Evolutionary conservation across 2,797 vertebrate genomes (phyloP), one percentile per base, ranked within the genome.

Genomic region (Morus bassanus): DNA sequence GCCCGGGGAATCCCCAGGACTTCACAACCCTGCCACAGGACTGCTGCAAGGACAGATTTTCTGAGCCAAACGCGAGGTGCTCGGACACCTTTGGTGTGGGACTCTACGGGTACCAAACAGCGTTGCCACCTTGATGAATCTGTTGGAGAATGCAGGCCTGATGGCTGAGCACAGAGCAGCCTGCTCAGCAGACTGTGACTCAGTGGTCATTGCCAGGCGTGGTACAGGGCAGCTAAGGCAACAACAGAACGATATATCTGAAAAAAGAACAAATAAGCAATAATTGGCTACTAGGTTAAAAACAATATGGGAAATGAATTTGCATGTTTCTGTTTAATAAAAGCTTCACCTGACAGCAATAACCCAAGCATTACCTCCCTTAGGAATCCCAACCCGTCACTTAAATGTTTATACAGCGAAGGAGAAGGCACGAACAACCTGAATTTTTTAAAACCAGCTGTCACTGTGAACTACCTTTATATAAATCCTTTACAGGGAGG

Each of bases 401-500:
- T 85, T 83, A 72, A 85, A 78, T 83, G 76, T 85, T 78, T 88
- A 90, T 15, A 75, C 12, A 88, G 31, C 54, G 69, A 89, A 48
- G n/a, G 13, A 79, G 67, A 88, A 67, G 22, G 46, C 35, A 57
- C 3, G 12, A 68, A 76, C 30, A 61, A 43, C 17, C 19, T 60
- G 13, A 10, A 14, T 67, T 88, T 78, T 83, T 80, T 27, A 68
- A 68, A 88, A 60, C 14, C 56, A 80, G 45, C 27, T 77, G 45
- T 73, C 82, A 39, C 53, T 61, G 17, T 53, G n/a, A 91, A 70
- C 39, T 48, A 65, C 33, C 46, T 69, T 54, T 50, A 56, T 2
- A n/a, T 7, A 57, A 30, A 33, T 43, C 12, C 50, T 74, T 88
- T 30, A 53, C 14, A 57, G 16, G 25, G 17, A 87, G 18, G 27